phyloP scores from a whole-genome alignment of 2,888 invertebrate genomes.

The Catocala sponsa region DNA sequence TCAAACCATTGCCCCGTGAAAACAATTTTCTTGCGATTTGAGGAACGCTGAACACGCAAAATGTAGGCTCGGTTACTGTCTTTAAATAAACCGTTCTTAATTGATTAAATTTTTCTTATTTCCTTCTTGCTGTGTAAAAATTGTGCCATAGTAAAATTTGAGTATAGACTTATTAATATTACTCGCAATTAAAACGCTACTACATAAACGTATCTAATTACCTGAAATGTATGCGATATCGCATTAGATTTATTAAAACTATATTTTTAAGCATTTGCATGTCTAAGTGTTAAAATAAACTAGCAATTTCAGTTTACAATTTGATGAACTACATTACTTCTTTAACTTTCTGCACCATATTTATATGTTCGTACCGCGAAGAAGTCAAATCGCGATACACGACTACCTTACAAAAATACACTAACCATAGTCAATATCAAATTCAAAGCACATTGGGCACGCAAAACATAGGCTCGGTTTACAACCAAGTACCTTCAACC shows the following conservation, averaged over 20 bases:
- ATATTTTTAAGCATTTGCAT: too few relatives aligned
- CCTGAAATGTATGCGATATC: too few relatives aligned
- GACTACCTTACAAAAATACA: too few relatives aligned
- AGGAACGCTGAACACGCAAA: constrained; percentile 45
- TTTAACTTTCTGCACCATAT: too few relatives aligned
- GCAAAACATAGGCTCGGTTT: constrained; percentile 33
- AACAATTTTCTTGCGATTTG: constrained; percentile 52
- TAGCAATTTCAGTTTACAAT: too few relatives aligned
- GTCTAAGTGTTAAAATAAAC: too few relatives aligned
- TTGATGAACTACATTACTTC: too few relatives aligned
- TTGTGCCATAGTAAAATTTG: background rate
- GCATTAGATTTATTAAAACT: too few relatives aligned
- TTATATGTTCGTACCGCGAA: too few relatives aligned
- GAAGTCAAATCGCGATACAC: too few relatives aligned
- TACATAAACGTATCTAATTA: too few relatives aligned
- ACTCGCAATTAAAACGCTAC: too few relatives aligned
- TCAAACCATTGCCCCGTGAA: constrained; percentile 49
- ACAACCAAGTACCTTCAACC: constrained; percentile 23
- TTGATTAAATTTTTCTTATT: constrained; percentile 1
- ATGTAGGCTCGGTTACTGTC: constrained; percentile 22
- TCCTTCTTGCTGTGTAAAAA: constrained; percentile 4
- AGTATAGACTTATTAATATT: background rate
- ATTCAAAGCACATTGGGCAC: constrained; percentile 20
- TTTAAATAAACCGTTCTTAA: constrained; percentile 8
- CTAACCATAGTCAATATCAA: background rate